Base-by-base conservation (phyloP, 2,888 invertebrate genomes). In the Anthrax anthrax region DNA sequence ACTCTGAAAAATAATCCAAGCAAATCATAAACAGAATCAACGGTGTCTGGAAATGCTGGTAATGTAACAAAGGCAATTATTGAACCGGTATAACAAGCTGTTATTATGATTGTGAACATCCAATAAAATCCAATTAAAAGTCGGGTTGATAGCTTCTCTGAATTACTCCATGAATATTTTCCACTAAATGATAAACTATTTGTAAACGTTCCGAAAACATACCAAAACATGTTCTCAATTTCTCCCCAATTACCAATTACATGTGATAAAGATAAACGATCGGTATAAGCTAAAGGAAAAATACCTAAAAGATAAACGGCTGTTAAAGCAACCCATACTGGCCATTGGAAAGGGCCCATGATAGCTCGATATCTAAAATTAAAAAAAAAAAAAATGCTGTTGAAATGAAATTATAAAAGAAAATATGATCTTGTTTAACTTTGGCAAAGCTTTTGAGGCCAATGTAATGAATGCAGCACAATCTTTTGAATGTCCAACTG, bases 201-300 rank as follows among this genome's bases (percentile, higher is more conserved):
- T 0, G 87, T 87, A 58, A 86, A 87, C 39, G 85, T 86, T 6
- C 86, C 85, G 57, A 85, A 87, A 46, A 87, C 84, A 59, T 84
- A 85, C 86, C 86, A 87, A 62, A 86, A 86, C 84, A 86, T 85
- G 56, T 84, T 82, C 64, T 84, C 84, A 36, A 85, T 70, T 69
- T 84, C 81, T 43, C 79, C 78, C 48, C 80, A 80, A 54, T 80
- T 76, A 37, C 78, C 72, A 27, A 84, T 56, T 29, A 86, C 66
- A 58, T 81, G 80, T 10, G 67, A 71, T 17, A 84, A 60, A 0
- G 81, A 76, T 48, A 80, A 74, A 54, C 80, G 80, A 57, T 84
- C 81, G 0, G 82, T 84, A 58, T 80, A 83, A 0, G 81, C 77
- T 43, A 86, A 69, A 2, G 85, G 84, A 54, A 86, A 76, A 54